These are phyloP conservation scores for Elgonia sp. DNA, from an alignment of 2,888 invertebrate species.

Conservation along the genomic window DNA sequence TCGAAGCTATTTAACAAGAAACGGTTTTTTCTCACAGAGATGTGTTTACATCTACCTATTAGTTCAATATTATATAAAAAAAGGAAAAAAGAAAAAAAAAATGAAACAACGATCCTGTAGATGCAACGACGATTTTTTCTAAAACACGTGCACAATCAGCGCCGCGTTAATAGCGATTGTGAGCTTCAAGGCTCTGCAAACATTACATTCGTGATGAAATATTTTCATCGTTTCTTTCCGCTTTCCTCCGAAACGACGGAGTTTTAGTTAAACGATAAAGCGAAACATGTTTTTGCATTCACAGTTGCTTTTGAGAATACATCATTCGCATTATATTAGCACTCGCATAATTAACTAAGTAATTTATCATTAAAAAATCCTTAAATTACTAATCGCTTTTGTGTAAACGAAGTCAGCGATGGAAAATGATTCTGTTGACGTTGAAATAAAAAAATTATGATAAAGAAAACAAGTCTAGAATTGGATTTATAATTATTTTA, in stretches of 20 bases:
- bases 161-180: conserved; percentile 6
- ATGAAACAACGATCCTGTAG: conserved; percentile 7
- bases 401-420: conserved; percentile 1
- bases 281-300: conserved; percentile 57
- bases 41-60: conserved; percentile 2
- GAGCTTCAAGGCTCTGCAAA: conserved; percentile 54
- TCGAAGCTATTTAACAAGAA: conserved; percentile 14
- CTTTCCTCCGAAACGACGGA: conserved; percentile 32
- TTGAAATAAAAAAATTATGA: not conserved
- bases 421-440: not conserved
- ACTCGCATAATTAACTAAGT: conserved; percentile 58
- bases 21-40: conserved; percentile 21
- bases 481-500: too few relatives aligned
- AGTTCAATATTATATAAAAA: conserved; percentile 25
- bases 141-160: conserved; percentile 6
- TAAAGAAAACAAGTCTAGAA: too few relatives aligned
- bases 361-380: conserved; percentile 25
- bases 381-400: conserved; percentile 17
- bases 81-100: too few relatives aligned
- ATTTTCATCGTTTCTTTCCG: conserved; percentile 33
- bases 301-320: conserved; percentile 56
- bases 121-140: conserved; percentile 6
- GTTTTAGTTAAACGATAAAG: conserved; percentile 53
- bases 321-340: conserved; percentile 49
- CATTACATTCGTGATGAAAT: conserved; percentile 51